These are phyloP conservation scores for Aproaerema taeniolella DNA, from an alignment of 2,888 invertebrate genomes.

Conservation along the genomic window DNA sequence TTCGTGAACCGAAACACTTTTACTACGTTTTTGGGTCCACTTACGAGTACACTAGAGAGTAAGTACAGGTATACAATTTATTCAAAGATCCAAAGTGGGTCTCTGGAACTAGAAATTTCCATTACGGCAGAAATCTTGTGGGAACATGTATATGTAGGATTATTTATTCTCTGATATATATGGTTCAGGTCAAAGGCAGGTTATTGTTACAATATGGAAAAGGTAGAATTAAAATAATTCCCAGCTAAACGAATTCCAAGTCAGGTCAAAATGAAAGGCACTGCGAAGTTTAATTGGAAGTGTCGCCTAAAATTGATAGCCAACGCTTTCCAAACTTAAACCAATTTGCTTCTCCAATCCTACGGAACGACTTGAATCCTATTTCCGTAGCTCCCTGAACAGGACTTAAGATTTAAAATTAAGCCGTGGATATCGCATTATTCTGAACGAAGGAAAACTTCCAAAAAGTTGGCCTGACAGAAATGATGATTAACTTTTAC, in stretches of 20 bases:
- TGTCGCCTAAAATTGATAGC: constrained; percentile 62
- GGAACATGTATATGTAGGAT: no score
- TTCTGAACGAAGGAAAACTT: constrained; percentile 1
- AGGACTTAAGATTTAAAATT: constrained; percentile 28
- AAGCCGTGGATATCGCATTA: constrained; percentile 6
- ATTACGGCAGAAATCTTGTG: constrained; percentile 36
- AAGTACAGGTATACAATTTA: constrained; percentile 31
- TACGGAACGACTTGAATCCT: constrained; percentile 36
- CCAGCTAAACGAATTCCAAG: constrained; percentile 11
- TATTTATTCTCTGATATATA: constrained; percentile 12
- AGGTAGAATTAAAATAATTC: constrained; percentile 9
- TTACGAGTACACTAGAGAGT: no score
- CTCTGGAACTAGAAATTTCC: constrained; percentile 41
- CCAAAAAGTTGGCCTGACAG: no score
- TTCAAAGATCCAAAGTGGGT: constrained; percentile 35
- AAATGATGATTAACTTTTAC: neutral
- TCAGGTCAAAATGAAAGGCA: constrained; percentile 30
- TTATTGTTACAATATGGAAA: no score
- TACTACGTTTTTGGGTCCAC: constrained; percentile 3
- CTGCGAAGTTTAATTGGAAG: constrained; percentile 68
- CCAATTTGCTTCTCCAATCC: constrained; percentile 52
- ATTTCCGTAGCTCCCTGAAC: constrained; percentile 37
- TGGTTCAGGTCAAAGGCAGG: no score
- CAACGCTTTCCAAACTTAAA: constrained; percentile 48
- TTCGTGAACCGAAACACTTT: constrained; percentile 7